Evolutionary conservation across 1,140 invertebrate species (phyloP), one percentile per base, ranked within the genome.

Genomic region (Marisa cornuarietis): DNA sequence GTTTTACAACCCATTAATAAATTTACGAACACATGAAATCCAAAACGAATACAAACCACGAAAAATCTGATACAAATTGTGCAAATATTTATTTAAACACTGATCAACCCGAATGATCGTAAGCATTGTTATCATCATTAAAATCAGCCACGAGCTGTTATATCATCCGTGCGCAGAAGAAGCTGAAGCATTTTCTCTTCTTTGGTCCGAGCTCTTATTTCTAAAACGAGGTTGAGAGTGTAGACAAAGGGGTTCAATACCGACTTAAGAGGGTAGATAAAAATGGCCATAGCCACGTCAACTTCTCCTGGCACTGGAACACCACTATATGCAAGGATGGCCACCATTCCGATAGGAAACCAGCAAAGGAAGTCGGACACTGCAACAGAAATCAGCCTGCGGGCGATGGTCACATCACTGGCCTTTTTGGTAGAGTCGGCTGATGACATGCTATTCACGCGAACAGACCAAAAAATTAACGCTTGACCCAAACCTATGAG

Each of bases 231-330:
- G 49, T 77, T 77, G n/a, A 68, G 7, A 6, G 81, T 84, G 66
- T 84, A 84, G 20, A 84, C 68, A 62, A 84, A 66, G 20, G 83
- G 83, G 52, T 84, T 82, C 7, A 84, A 54, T n/a, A 79, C 81
- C 0, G 83, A 82, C n/a, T 84, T 84, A 4, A 84, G 18, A 18
- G 83, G 83, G 14, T 82, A 58, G 10, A 82, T 68, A 20, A 82
- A 68, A 16, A 84, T 74, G 7, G 79, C 79, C 0, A 78, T 74
- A 71, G 79, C 80, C 58, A 78, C 81, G 85, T 95, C 94, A 42
- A 95, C 88, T 86, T 94, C 76, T 42, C 65, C 68, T 10, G 66
- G 54, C 10, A 76, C 65, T 31, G 79, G 24, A 22, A 72, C 10
- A 20, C 79, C 82, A 24, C 63, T 2, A 20, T 76, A 51, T 13